These are phyloP conservation scores for Lysandra coridon DNA, from an alignment of 2,888 invertebrate species.

Conservation along the genomic window DNA sequence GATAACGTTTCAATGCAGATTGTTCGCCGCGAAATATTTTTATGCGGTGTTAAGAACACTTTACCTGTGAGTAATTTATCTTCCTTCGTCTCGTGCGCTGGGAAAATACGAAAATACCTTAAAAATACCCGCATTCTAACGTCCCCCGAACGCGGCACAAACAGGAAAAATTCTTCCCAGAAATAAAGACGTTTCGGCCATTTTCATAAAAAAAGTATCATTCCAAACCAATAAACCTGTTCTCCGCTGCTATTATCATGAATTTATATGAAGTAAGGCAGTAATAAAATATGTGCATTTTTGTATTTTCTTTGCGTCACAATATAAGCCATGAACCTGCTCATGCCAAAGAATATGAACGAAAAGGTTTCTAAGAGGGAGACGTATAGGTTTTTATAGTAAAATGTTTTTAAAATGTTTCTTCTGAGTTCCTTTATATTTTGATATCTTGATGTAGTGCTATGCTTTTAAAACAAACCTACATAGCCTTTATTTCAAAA, in stretches of 20 bases:
- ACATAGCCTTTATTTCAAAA: background rate
- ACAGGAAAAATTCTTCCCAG: constrained; percentile 6
- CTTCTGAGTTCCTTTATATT: too few species aligned
- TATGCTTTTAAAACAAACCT: too few species aligned
- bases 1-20: background rate
- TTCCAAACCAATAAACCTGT: constrained; percentile 22
- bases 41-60: background rate
- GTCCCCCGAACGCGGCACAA: background rate
- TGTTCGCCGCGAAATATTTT: background rate
- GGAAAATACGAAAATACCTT: constrained; percentile 7
- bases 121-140: constrained; percentile 10
- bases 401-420: too few species aligned
- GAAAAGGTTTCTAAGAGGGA: too few species aligned
- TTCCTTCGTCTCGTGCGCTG: constrained; percentile 3
- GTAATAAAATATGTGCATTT: background rate
- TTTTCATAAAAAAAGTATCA: constrained; percentile 18
- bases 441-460: too few species aligned
- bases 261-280: background rate
- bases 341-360: background rate
- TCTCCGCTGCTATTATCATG: constrained; percentile 4
- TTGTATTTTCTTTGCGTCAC: background rate
- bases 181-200: constrained; percentile 5
- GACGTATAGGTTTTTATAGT: too few species aligned
- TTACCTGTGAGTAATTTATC: background rate
- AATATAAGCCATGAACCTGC: background rate